Conservation (phyloP, 2,797 vertebrate species). For the Rhyacichthys aspro region DNA sequence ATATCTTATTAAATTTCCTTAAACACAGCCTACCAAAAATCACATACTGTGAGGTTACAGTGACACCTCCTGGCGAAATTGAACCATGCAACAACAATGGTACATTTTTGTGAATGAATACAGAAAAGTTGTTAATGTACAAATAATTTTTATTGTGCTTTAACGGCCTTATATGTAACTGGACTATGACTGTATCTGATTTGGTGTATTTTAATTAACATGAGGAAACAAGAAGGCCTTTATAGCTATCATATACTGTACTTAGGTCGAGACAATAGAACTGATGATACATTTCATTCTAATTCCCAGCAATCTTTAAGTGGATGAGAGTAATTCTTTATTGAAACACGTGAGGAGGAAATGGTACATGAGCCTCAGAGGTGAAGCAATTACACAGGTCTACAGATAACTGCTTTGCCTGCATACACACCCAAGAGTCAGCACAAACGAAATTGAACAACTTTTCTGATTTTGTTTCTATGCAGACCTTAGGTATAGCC, state of each 20-base stretch:
- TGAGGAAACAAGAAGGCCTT: no score
- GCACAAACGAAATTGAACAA: constrained; percentile 51
- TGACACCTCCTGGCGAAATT: constrained; percentile 65
- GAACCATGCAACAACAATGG: not conserved
- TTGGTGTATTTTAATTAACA: no score
- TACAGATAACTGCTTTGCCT: constrained; percentile 60
- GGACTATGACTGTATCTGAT: no score
- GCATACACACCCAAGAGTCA: constrained; percentile 56
- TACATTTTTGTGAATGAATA: not conserved
- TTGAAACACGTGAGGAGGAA: constrained; percentile 65
- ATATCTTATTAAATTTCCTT: not conserved
- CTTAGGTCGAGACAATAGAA: no score
- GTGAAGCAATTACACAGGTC: constrained; percentile 57
- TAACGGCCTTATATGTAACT: no score
- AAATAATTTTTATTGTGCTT: no score
- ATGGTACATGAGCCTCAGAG: constrained; percentile 49
- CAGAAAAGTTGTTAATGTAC: not conserved
- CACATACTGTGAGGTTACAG: constrained; percentile 39
- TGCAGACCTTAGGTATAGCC: constrained; percentile 52
- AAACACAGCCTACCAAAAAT: not conserved
- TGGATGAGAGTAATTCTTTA: constrained; percentile 75
- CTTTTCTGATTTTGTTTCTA: constrained; percentile 48
- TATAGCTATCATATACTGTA: no score
- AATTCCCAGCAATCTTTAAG: not conserved
- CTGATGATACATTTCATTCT: no score